Conservation (phyloP, 2,888 invertebrate species). For the Xanthorhoe designata region DNA sequence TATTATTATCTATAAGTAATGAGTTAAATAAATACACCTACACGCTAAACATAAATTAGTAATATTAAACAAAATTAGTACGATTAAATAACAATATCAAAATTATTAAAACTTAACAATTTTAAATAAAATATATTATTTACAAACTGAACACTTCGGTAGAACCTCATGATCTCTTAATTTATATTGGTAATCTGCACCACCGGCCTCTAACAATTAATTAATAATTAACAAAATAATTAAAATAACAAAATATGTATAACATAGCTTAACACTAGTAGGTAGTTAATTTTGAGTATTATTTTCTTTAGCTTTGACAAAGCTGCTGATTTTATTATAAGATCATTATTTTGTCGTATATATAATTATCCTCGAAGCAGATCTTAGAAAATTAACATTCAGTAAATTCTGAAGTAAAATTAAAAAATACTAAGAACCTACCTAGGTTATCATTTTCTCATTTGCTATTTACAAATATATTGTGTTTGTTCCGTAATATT, state of each 20-base stretch:
- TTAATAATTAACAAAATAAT: conserved; percentile 9
- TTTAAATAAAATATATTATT: conserved; percentile 38
- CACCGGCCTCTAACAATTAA: conserved; percentile 75
- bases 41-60: conserved; percentile 18
- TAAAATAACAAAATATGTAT: background rate
- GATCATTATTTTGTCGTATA: background rate
- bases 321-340: background rate
- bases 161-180: conserved; percentile 66
- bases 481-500: background rate
- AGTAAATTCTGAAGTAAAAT: background rate
- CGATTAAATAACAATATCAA: conserved; percentile 15
- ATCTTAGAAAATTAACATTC: background rate
- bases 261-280: background rate
- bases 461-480: background rate
- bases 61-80: conserved; percentile 4
- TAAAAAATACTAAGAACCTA: background rate
- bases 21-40: background rate
- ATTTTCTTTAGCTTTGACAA: conserved; percentile 14
- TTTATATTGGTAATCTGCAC: conserved; percentile 84
- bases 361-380: no score
- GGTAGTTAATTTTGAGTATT: conserved; percentile 20
- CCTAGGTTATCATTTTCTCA: background rate
- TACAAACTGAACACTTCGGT: conserved; percentile 62
- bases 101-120: conserved; percentile 37
- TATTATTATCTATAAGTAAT: background rate